Evolutionary conservation across 2,888 invertebrate species (phyloP), one percentile per base, ranked within the genome.

Genomic region (Amaurobius ferox): DNA sequence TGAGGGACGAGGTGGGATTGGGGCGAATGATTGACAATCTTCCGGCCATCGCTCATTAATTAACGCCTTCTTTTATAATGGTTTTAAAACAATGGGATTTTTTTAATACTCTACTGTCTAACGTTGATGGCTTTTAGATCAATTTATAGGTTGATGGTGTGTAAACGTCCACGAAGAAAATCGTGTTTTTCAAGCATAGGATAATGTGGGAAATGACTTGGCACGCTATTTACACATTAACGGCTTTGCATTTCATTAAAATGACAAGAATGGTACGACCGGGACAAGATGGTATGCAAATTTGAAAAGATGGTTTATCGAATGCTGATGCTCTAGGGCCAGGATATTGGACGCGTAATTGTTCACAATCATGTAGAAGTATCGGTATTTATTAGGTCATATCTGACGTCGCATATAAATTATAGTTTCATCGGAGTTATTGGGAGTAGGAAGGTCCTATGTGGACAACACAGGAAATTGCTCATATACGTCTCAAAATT

Each of bases 201-300:
- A 55, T 55, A 23, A n/a, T 23, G 23, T 23, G 19, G 16, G 55
- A 1, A 16, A 44, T n/a, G 55, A 1, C 5, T 7, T 23, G 55
- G 19, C 55, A 55, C 55, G 55, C 55, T 16, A 55, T 55, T 55
- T 23, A 6, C 23, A 55, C 55, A 55, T 55, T 55, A 55, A 23
- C 55, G 55, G 55, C 23, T 23, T 55, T 23, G 55, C 5, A 55
- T 55, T 55, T 55, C 23, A 55, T 55, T n/a, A 55, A 23, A 55
- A 23, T 55, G 23, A 5, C 23, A 11, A 9, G 16, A n/a, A n/a
- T n/a, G n/a, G n/a, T n/a, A n/a, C n/a, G n/a, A n/a, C n/a, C n/a
- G n/a, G n/a, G n/a, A n/a, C n/a, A n/a, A n/a, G n/a, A n/a, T n/a
- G n/a, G n/a, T n/a, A n/a, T n/a, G n/a, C n/a, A n/a, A n/a, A n/a